These are phyloP conservation scores for Arenaria interpres DNA, from an alignment of 2,113 vertebrate species.

Conservation along the genomic window DNA sequence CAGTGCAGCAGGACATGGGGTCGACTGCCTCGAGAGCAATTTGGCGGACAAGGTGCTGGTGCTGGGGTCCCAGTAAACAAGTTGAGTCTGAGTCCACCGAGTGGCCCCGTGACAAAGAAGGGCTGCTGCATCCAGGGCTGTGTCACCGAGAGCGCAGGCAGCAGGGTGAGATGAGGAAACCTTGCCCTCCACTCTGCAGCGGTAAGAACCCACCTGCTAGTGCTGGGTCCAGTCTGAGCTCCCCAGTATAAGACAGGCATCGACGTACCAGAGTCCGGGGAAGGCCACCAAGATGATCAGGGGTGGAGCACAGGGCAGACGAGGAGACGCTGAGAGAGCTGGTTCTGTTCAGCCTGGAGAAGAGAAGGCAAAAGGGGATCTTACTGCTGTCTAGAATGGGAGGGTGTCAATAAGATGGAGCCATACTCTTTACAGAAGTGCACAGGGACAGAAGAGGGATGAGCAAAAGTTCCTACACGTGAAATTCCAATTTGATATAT, in stretches of 20 bases:
- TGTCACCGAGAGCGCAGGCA: neutral
- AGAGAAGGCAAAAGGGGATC: neutral
- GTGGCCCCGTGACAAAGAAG: neutral
- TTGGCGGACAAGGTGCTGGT: neutral
- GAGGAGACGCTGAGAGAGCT: neutral
- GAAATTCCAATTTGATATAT: neutral
- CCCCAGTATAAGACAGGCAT: neutral
- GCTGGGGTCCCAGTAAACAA: neutral
- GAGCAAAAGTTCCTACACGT: neutral
- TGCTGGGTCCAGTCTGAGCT: neutral
- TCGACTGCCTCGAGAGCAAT: neutral
- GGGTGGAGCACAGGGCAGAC: neutral
- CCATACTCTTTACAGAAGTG: neutral
- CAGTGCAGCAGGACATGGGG: neutral
- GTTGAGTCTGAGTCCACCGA: rapidly evolving
- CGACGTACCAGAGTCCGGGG: neutral
- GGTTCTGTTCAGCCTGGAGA: neutral
- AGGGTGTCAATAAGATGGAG: neutral
- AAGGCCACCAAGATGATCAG: neutral
- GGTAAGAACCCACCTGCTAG: neutral
- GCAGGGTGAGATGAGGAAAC: neutral
- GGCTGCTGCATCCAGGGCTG: neutral
- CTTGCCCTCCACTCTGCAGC: neutral
- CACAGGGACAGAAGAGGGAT: neutral
- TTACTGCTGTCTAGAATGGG: neutral